Evolutionary conservation across 2,888 invertebrate genomes (phyloP).

Genomic region (Pristionchus exspectatus): DNA sequence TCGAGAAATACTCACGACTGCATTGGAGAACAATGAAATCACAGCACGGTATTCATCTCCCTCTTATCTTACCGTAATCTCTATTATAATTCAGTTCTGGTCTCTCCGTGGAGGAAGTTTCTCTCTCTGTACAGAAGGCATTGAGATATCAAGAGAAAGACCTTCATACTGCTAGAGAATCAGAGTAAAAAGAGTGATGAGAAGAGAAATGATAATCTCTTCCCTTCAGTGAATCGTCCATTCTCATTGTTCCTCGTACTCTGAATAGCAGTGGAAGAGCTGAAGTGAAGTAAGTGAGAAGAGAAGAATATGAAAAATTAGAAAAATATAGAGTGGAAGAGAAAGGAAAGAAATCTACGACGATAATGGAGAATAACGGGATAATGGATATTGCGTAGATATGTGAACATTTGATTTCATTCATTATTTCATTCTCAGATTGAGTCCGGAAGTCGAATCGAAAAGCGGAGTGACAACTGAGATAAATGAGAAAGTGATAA

Average conservation of each 20-base stretch:
- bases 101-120: conserved; percentile 1
- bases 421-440: conserved; percentile 15
- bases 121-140: not conserved
- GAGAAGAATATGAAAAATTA: not conserved
- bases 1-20: conserved; percentile 28
- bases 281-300: not conserved
- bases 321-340: not conserved
- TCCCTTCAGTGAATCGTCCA: not conserved
- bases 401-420: not conserved
- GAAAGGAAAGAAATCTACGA: not conserved
- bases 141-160: not conserved
- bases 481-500: not conserved
- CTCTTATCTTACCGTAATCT: not conserved
- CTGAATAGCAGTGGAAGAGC: conserved; percentile 17
- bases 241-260: not conserved
- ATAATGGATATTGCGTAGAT: not conserved
- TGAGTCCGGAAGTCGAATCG: conserved; percentile 16
- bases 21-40: not conserved
- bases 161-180: not conserved
- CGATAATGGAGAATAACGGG: not conserved
- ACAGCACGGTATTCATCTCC: not conserved
- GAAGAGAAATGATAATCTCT: not conserved
- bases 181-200: not conserved
- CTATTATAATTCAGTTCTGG: conserved; percentile 20
- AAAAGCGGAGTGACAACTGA: conserved; percentile 8